Evolutionary conservation across 2,113 vertebrate genomes (phyloP).

Genomic region (Taxidea taxus): DNA sequence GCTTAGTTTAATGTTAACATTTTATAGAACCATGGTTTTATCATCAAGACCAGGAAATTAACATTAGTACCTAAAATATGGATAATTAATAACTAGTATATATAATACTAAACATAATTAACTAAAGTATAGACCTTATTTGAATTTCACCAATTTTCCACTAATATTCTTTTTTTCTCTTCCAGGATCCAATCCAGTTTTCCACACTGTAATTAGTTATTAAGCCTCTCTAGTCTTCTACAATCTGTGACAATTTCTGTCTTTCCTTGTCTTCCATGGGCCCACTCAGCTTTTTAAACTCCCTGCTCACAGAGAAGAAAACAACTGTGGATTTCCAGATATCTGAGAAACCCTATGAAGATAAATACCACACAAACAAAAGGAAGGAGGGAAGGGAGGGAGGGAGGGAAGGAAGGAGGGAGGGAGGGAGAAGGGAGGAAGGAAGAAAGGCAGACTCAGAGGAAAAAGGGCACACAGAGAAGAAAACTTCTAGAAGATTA

Average conservation of each 20-base stretch:
- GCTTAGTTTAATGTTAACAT: neutral
- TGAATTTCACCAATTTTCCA: neutral
- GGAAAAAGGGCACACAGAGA: neutral
- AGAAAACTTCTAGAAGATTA: neutral
- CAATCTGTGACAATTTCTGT: neutral
- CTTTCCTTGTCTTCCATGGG: neutral
- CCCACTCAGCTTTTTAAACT: neutral
- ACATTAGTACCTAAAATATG: neutral
- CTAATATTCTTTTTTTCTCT: neutral
- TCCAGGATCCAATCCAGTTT: neutral
- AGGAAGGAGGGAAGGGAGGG: neutral
- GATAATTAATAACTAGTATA: neutral
- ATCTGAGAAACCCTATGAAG: neutral
- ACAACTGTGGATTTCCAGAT: neutral
- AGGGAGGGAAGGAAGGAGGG: neutral
- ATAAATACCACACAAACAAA: neutral
- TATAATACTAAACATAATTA: neutral
- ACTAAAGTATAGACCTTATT: neutral
- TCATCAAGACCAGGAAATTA: neutral
- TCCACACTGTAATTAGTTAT: neutral
- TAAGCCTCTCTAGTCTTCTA: neutral
- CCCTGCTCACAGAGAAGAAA: neutral
- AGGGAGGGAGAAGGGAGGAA: neutral
- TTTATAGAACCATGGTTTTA: neutral
- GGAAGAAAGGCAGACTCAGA: neutral